Evolutionary conservation across 2,113 vertebrate genomes (phyloP).

Genomic region (Laterallus jamaicensis): DNA sequence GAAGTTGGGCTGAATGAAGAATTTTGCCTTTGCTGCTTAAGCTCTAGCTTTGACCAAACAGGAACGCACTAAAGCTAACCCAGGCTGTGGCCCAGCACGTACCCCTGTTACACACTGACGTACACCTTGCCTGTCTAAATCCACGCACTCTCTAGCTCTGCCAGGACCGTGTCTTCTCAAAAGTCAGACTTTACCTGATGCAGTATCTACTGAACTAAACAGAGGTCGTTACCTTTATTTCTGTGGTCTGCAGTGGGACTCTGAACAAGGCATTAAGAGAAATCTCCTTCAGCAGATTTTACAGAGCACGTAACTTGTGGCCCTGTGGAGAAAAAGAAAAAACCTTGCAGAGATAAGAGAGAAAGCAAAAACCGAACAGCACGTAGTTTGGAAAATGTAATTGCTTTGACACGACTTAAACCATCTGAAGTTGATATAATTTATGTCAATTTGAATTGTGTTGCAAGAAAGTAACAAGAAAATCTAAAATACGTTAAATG

Average conservation of each 20-base stretch:
- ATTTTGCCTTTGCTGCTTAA: not conserved
- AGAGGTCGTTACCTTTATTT: not conserved
- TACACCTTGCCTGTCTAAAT: not conserved
- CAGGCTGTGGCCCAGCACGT: not conserved
- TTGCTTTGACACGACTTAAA: not conserved
- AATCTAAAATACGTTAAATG: not conserved
- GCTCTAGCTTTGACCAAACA: not conserved
- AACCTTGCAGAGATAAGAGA: not conserved
- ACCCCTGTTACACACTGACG: not conserved
- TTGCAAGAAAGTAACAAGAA: conserved; percentile 4
- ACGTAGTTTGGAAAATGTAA: not conserved
- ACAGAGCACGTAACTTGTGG: not conserved
- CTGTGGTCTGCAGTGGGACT: not conserved
- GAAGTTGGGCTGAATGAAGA: not conserved
- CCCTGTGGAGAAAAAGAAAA: not conserved
- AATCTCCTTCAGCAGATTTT: not conserved
- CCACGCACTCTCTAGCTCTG: not conserved
- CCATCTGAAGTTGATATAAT: not conserved
- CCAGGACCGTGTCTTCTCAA: not conserved
- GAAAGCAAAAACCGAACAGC: not conserved
- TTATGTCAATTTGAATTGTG: not conserved
- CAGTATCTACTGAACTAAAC: not conserved
- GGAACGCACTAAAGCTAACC: not conserved
- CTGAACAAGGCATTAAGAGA: not conserved
- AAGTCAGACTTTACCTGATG: not conserved